These are phyloP conservation scores for Drosophila quinaria DNA, from an alignment of 2,888 invertebrate species.

Conservation along the genomic window DNA sequence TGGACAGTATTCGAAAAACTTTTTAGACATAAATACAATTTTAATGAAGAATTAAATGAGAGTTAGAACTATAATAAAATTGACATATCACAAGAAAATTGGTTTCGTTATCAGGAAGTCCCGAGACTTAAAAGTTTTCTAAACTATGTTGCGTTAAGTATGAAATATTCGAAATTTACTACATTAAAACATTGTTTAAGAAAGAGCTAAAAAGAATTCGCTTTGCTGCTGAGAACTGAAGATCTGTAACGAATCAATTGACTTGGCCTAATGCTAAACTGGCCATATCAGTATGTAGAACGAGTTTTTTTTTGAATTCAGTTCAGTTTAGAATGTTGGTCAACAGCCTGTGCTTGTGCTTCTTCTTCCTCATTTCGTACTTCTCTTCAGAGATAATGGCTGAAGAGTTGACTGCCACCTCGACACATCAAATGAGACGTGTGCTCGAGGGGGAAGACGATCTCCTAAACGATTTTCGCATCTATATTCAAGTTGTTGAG, in stretches of 20 bases:
- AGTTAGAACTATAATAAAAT: too few relatives aligned
- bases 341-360: not conserved
- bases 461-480: conserved; percentile 12
- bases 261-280: not conserved
- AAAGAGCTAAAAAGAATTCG: too few relatives aligned
- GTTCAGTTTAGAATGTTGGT: conserved; percentile 22
- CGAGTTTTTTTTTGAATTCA: not conserved
- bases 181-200: too few relatives aligned
- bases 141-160: too few relatives aligned
- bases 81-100: too few relatives aligned
- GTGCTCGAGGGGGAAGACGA: conserved; percentile 38
- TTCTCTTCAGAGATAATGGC: not conserved
- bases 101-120: too few relatives aligned
- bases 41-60: too few relatives aligned
- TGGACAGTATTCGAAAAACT: too few relatives aligned
- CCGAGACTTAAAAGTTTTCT: too few relatives aligned
- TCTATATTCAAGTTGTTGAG: conserved; percentile 11
- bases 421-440: conserved; percentile 40
- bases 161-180: too few relatives aligned
- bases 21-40: too few relatives aligned
- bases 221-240: not conserved
- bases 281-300: conserved; percentile 7
- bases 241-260: conserved; percentile 1
- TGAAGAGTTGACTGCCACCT: conserved; percentile 24
- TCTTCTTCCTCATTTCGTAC: not conserved